Base-by-base conservation (phyloP, 1,140 invertebrate species). In the Ceratina calcarata region DNA sequence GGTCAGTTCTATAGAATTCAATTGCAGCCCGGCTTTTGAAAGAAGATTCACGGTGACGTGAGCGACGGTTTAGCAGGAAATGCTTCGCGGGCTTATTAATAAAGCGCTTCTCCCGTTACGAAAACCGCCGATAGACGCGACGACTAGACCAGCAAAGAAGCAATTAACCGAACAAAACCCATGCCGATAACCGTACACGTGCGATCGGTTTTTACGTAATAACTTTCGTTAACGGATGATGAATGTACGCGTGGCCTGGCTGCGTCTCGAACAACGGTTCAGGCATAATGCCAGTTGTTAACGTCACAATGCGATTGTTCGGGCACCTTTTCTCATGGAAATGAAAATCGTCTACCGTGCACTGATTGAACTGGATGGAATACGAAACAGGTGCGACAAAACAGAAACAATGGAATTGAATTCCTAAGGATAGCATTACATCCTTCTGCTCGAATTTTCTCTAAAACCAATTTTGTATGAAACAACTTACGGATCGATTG, bases 201-300 rank as follows among this genome's bases (percentile, higher is more conserved):
- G 10, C 64, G 64, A 76, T 76, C 65, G 65, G 68, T 27, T 76
- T 76, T 76, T 76, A 60, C 74, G 65, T 76, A 76, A 69, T 69
- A 68, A 69, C 37, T 27, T 58, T 51, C 51, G 22, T 51, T 58
- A n/a, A 57, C 15, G n/a, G 27, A 0, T 8, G 7, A 22, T 20
- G 1, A n/a, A 58, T 6, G n/a, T n/a, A 13, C 15, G 20, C n/a
- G 37, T 20, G 15, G 3, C 32, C 27, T n/a, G 4, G 49, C 24
- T 27, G 32, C 22, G 32, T 76, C 69, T 60, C 18, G 27, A 69
- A 76, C n/a, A 60, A 69, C 74, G 55, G 13, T 13, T 20, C 22
- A 22, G 10, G 27, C 37, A 49, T 69, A 51, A 16, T 8, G 61
- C 18, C 32, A 45, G 49, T 69, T n/a, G 65, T 27, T 10, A 7